phyloP scores from a whole-genome alignment of 1,140 invertebrate genomes.

The Pollicipes pollicipes region DNA sequence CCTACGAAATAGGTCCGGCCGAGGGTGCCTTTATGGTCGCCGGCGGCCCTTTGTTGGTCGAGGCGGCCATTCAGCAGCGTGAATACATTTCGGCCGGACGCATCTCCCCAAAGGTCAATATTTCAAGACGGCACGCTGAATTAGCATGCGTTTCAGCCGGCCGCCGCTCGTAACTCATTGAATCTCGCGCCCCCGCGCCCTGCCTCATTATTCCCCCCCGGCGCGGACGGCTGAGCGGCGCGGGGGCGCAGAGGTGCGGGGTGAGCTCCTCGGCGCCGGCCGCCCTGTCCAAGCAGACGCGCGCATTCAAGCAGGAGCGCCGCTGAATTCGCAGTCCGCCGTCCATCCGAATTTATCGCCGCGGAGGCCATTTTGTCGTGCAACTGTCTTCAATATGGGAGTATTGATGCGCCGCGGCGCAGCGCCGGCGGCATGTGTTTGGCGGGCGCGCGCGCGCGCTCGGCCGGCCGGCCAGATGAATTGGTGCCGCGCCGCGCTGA shows the following conservation, averaged over 20 bases:
- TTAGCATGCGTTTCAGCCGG: background rate
- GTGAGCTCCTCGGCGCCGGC: too few relatives aligned
- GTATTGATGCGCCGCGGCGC: slow-evolving; percentile 5
- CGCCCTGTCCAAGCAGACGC: background rate
- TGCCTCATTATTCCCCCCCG: background rate
- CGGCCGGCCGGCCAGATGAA: background rate
- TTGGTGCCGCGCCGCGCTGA: slow-evolving; percentile 5
- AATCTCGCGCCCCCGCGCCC: background rate
- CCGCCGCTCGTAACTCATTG: background rate
- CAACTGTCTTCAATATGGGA: slow-evolving; percentile 1
- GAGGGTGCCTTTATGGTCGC: background rate
- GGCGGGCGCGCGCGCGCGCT: too few relatives aligned
- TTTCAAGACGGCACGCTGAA: background rate
- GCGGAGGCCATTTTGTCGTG: background rate
- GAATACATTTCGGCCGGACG: background rate
- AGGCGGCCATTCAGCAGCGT: background rate
- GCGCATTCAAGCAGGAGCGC: background rate
- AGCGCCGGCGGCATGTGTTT: background rate
- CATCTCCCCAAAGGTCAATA: slow-evolving; percentile 1
- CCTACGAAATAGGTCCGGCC: background rate
- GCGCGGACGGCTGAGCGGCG: background rate
- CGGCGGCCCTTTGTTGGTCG: background rate
- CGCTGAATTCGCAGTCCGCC: background rate
- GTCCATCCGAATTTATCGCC: background rate
- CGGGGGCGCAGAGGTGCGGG: too few relatives aligned